Evolutionary conservation across 2,113 vertebrate species (phyloP).

Genomic region (Alethe diademata): DNA sequence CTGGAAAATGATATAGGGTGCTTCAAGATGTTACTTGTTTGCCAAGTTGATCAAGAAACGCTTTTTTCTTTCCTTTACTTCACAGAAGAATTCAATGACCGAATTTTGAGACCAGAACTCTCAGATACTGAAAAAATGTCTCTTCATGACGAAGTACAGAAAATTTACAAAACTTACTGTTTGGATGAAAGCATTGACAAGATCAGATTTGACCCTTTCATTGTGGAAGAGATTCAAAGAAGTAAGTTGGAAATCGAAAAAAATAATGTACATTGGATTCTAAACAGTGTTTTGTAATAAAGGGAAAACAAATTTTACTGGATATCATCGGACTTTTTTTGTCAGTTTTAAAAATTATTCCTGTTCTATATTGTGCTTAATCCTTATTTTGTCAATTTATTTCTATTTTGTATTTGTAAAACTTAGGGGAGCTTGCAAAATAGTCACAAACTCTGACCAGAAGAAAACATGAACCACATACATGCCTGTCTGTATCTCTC

Average conservation of each 20-base stretch:
- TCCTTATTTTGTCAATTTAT: neutral
- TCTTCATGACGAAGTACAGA: slow-evolving; percentile 88
- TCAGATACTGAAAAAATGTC: slow-evolving; percentile 83
- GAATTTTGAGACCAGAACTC: slow-evolving; percentile 90
- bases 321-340: neutral
- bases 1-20: neutral
- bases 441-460: neutral
- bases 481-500: neutral
- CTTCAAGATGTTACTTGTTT: neutral
- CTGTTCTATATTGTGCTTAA: neutral
- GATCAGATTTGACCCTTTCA: slow-evolving; percentile 90
- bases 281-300: neutral
- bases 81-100: slow-evolving; percentile 95
- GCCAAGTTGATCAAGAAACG: neutral
- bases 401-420: neutral
- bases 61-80: slow-evolving; percentile 9
- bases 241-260: slow-evolving; percentile 77
- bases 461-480: neutral
- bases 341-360: neutral
- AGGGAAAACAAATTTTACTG: neutral
- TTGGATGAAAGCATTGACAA: slow-evolving; percentile 95
- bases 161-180: slow-evolving; percentile 92
- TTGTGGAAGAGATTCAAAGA: slow-evolving; percentile 90
- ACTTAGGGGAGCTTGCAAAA: neutral
- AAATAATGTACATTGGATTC: neutral